These are phyloP conservation scores for Taeniopygia guttata DNA, from an alignment of 2,797 vertebrate species.

Conservation along the genomic window DNA sequence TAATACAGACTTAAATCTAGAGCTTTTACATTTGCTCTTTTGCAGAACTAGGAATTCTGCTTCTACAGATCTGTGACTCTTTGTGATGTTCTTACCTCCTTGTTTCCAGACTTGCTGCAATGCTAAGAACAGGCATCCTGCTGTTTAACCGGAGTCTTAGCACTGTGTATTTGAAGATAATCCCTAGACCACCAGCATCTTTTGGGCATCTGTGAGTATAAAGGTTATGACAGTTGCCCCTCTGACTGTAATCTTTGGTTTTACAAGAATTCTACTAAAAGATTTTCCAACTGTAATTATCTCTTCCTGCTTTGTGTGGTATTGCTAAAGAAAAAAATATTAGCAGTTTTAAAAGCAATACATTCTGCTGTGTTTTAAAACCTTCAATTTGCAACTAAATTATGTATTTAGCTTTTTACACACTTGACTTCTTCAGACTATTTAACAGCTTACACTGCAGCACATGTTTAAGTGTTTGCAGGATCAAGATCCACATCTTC, in stretches of 20 bases:
- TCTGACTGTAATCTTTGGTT: constrained; percentile 22
- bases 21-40: not conserved
- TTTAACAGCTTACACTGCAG: constrained; percentile 17
- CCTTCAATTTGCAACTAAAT: constrained; percentile 40
- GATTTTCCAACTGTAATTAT: constrained; percentile 25
- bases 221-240: constrained; percentile 35
- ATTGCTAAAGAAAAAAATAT: not conserved
- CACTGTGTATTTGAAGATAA: constrained; percentile 41
- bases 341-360: not conserved
- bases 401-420: constrained; percentile 43
- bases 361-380: constrained; percentile 6
- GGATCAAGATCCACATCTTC: constrained; percentile 19
- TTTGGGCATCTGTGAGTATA: not conserved
- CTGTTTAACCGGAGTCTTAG: not conserved
- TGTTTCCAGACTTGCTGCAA: not conserved
- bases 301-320: not conserved
- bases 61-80: not conserved
- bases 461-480: not conserved
- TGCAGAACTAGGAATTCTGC: not conserved
- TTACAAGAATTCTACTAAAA: constrained; percentile 10
- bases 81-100: not conserved
- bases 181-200: constrained; percentile 20
- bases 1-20: not conserved
- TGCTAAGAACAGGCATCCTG: not conserved
- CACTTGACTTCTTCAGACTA: constrained; percentile 46